Evolutionary conservation across 1,140 invertebrate species (phyloP).

Genomic region (Drosophila obscura): DNA sequence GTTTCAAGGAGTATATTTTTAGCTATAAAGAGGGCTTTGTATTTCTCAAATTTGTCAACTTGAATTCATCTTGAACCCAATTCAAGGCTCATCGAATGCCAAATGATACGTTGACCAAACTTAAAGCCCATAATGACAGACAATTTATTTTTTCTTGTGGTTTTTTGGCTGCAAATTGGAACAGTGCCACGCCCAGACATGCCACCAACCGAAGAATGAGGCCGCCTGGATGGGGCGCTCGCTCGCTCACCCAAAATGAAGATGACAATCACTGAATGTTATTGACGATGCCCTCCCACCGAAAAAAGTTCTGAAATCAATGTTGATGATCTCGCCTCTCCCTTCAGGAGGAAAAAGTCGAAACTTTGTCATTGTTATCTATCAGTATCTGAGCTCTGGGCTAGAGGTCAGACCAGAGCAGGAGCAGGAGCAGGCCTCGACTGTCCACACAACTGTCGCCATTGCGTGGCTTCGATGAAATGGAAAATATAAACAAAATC

Average conservation of each 20-base stretch:
- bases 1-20: constrained; percentile 4
- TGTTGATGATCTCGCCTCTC: constrained; percentile 69
- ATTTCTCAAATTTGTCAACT: constrained; percentile 17
- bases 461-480: constrained; percentile 71
- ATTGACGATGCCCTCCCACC: constrained; percentile 34
- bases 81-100: constrained; percentile 29
- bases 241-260: constrained; percentile 29
- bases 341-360: constrained; percentile 43
- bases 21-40: neutral
- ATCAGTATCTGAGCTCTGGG: constrained; percentile 17
- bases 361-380: constrained; percentile 69
- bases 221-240: constrained; percentile 31
- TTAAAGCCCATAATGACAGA: constrained; percentile 69
- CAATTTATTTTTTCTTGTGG: constrained; percentile 62
- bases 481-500: constrained; percentile 82
- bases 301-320: constrained; percentile 64
- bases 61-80: constrained; percentile 16
- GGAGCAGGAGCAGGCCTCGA: constrained; percentile 20
- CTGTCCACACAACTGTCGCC: constrained; percentile 59
- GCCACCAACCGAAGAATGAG: constrained; percentile 22
- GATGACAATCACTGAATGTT: constrained; percentile 53
- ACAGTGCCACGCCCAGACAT: constrained; percentile 38
- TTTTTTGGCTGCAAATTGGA: constrained; percentile 49
- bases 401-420: constrained; percentile 3
- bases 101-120: constrained; percentile 55